A percentile compares a stretch with the other conserved stretches of the same genome.
These are phyloP conservation scores for Sycophaga agraensis DNA, from an alignment of 1,140 invertebrate species.

Conservation along the genomic window DNA sequence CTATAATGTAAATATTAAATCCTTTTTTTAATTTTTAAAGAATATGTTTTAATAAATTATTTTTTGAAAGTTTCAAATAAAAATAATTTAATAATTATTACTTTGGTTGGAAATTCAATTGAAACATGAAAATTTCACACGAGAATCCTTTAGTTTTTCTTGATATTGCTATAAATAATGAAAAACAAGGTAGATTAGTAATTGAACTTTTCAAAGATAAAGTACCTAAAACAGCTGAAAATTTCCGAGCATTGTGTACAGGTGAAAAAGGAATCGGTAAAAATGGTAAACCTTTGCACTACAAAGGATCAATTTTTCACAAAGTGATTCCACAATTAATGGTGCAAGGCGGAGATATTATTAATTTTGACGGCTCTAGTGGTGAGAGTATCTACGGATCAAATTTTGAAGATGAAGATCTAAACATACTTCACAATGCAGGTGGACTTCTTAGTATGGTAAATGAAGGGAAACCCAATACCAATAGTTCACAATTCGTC, in stretches of 20 bases:
- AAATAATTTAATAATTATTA: too few species aligned
- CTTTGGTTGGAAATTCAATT: too few species aligned
- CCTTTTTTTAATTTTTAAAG: too few species aligned
- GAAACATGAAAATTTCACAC: conserved; percentile 12
- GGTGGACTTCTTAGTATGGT: conserved; percentile 85
- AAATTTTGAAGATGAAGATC: conserved; percentile 90
- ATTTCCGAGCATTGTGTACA: conserved; percentile 87
- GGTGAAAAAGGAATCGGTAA: conserved; percentile 76
- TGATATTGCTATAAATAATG: conserved; percentile 68
- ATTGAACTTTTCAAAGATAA: conserved; percentile 82
- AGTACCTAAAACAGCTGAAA: conserved; percentile 88
- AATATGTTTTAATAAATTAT: too few species aligned
- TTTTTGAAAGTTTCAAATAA: too few species aligned
- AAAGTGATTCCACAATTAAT: conserved; percentile 76
- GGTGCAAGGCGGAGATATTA: conserved; percentile 83
- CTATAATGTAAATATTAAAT: too few species aligned
- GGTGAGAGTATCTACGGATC: conserved; percentile 93
- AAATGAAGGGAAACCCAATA: conserved; percentile 79
- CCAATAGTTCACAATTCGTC: conserved; percentile 94
- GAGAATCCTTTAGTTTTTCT: conserved; percentile 66
- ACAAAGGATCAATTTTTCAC: conserved; percentile 75
- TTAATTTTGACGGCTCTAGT: conserved; percentile 78
- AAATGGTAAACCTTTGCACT: conserved; percentile 72
- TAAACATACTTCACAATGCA: conserved; percentile 65
- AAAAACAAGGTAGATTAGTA: conserved; percentile 74